These are phyloP conservation scores for Palaemon carinicauda DNA, from an alignment of 1,140 invertebrate genomes.

Conservation along the genomic window DNA sequence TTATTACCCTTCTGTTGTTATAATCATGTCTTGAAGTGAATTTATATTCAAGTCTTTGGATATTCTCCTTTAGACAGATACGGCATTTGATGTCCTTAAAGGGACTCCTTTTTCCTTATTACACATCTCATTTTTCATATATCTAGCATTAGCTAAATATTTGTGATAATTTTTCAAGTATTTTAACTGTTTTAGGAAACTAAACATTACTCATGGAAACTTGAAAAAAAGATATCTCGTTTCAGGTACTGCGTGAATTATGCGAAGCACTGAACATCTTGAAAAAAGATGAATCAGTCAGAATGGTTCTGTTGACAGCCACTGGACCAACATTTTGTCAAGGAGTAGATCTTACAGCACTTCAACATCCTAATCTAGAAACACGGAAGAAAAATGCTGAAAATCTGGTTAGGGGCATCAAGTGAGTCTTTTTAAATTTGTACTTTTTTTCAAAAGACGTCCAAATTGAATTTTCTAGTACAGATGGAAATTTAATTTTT, in stretches of 20 bases:
- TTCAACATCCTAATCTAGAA: conserved; percentile 70
- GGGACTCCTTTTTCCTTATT: too few species aligned
- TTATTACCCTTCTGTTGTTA: too few species aligned
- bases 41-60: too few species aligned
- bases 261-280: conserved; percentile 70
- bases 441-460: conserved; percentile 46
- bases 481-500: too few species aligned
- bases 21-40: too few species aligned
- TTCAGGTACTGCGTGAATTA: conserved; percentile 67
- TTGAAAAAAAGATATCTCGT: background rate
- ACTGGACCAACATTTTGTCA: conserved; percentile 75
- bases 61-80: too few species aligned
- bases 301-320: conserved; percentile 73
- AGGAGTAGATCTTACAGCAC: conserved; percentile 74
- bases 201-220: background rate
- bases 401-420: conserved; percentile 71
- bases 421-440: conserved; percentile 67
- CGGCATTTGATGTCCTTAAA: too few species aligned
- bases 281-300: conserved; percentile 71
- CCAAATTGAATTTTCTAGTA: too few species aligned
- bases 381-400: conserved; percentile 69
- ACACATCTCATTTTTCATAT: too few species aligned
- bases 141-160: too few species aligned
- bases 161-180: too few species aligned
- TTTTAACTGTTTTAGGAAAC: background rate